These are phyloP conservation scores for Orthosia gothica DNA, from an alignment of 2,888 invertebrate genomes.

Conservation along the genomic window DNA sequence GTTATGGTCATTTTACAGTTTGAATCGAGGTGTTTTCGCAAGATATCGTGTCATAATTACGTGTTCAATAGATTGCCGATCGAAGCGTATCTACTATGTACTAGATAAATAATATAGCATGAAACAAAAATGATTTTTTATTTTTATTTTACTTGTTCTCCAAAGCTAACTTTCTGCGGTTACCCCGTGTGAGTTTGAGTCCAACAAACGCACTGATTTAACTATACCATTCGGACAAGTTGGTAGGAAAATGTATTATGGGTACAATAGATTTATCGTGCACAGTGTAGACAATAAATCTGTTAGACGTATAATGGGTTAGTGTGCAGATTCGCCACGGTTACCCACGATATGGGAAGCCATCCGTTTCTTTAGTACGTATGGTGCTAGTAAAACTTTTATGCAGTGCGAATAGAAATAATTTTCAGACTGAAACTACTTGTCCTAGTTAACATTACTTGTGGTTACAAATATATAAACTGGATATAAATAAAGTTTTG, in stretches of 20 bases:
- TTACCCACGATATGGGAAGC: constrained; percentile 24
- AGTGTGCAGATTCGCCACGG: constrained; percentile 38
- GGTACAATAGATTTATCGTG: constrained; percentile 38
- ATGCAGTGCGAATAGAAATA: constrained; percentile 32
- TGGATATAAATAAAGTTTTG: not conserved
- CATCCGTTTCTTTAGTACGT: constrained; percentile 34
- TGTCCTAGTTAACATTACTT: not conserved
- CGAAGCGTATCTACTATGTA: too few relatives aligned
- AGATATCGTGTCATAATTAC: too few relatives aligned
- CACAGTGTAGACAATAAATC: constrained; percentile 50
- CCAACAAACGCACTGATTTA: not conserved
- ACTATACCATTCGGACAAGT: constrained; percentile 29
- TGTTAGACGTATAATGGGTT: constrained; percentile 49
- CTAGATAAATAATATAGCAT: too few relatives aligned
- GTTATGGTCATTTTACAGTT: too few relatives aligned
- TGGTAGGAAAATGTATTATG: constrained; percentile 35
- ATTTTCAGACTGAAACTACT: not conserved
- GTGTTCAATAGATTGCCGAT: too few relatives aligned
- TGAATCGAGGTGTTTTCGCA: too few relatives aligned
- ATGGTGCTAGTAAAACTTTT: constrained; percentile 17
- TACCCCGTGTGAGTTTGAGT: not conserved
- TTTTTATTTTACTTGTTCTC: too few relatives aligned
- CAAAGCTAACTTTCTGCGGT: not conserved
- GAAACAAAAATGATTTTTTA: too few relatives aligned
- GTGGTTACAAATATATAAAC: not conserved